Percentiles rank a stretch among this genome's conserved stretches.
These are phyloP conservation scores for Myopa tessellatipennis DNA, from an alignment of 2,888 invertebrate species.

Conservation along the genomic window DNA sequence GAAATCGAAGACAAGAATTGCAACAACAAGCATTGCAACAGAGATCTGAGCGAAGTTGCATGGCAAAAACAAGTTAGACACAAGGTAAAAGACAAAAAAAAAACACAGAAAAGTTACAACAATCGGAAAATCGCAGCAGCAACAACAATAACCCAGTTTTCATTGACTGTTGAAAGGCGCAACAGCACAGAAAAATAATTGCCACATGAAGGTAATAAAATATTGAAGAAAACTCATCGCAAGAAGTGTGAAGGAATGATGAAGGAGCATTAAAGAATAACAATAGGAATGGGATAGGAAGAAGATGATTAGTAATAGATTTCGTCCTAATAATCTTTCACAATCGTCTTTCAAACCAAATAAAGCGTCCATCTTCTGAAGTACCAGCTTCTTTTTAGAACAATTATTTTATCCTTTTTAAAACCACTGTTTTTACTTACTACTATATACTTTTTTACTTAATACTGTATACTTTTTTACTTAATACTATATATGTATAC, in stretches of 20 bases:
- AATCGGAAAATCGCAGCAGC: not conserved
- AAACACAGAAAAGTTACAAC: not conserved
- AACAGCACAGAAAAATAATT: conserved; percentile 27
- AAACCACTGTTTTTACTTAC: no score
- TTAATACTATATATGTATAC: no score
- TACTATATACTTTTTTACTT: no score
- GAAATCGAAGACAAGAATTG: not conserved
- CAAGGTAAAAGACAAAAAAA: not conserved
- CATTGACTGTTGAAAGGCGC: conserved; percentile 15
- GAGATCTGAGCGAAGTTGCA: conserved; percentile 5
- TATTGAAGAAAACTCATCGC: not conserved
- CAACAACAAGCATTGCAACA: conserved; percentile 7
- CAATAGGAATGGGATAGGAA: not conserved
- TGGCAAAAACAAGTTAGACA: not conserved
- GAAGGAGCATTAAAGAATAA: not conserved
- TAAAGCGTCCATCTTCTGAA: no score
- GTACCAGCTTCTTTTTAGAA: no score
- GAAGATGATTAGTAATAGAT: not conserved
- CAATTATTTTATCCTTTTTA: no score
- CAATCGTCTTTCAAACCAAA: no score
- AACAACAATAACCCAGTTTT: conserved; percentile 44
- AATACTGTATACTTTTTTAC: no score
- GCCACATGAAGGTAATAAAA: conserved; percentile 15
- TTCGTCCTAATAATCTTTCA: not conserved
- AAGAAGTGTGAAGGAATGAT: not conserved